Evolutionary conservation across 2,113 vertebrate species (phyloP), one percentile per base, ranked within the genome.

Genomic region (Pelecanus crispus): DNA sequence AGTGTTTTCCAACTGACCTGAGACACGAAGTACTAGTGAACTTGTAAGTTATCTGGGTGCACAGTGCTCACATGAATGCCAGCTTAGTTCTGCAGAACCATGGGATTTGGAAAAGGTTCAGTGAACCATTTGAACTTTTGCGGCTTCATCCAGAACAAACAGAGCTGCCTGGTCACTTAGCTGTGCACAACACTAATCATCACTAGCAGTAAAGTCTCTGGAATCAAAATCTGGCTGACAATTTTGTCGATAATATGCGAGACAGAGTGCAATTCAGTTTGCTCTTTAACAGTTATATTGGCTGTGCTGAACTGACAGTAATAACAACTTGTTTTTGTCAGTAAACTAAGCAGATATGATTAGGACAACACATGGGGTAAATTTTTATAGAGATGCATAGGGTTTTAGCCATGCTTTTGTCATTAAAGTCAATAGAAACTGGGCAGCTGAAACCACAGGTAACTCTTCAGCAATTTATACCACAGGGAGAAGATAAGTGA

Each of bases 391-490:
- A 88, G 50, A 50, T 88, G 21, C 77, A 59, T 77, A 88, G 44
- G 17, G 47, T 65, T 97, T 97, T 86, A 91, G 40, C 65, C 45
- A 68, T 95, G 34, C 13, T 94, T 97, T 85, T 95, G 53, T 92
- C 94, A 94, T 94, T 97, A 93, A 91, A 95, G 82, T 97, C 90
- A 96, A 88, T 94, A 93, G 80, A 95, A 81, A 45, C 36, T 52
- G 53, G 88, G 92, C 53, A 91, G 68, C 80, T 96, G 83, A 97
- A 96, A 86, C 55, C 55, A 79, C 90, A 73, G 47, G 40, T 92
- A 95, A 86, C 20, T 94, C 67, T 88, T 78, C 9, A 9, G 84
- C 77, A 91, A 89, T 95, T 95, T 96, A 78, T 96, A 71, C 47
- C 53, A 85, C 13, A 62, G 70, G 59, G 85, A 97, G 38, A 93